Percentiles rank a stretch among this genome's conserved stretches.
Conservation (phyloP, 2,113 vertebrate species). For the Patagioenas fasciata region DNA sequence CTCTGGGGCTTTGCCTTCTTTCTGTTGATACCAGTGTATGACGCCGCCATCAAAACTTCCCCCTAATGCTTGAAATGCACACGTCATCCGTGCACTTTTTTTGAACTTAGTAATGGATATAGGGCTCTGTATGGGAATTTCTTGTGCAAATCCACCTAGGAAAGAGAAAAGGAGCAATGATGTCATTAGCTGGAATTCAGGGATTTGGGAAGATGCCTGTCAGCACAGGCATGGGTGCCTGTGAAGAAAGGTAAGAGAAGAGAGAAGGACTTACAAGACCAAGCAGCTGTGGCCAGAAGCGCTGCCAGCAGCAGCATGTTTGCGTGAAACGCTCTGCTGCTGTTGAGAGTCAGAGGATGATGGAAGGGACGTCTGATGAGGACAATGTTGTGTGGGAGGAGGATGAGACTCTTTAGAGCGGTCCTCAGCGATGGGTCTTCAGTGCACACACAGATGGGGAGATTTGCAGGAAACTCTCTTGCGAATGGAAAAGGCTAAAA, state of each 20-base stretch:
- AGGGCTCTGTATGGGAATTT: background rate
- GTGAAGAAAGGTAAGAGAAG: background rate
- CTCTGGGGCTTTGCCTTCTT: background rate
- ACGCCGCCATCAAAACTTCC: rapidly evolving
- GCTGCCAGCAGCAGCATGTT: background rate
- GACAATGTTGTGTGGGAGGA: background rate
- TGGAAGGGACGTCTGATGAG: background rate
- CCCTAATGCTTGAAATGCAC: background rate
- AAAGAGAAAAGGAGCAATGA: no score
- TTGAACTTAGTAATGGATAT: background rate
- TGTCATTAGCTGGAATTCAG: background rate
- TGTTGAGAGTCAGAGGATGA: background rate
- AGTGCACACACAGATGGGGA: no score
- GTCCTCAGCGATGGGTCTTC: no score
- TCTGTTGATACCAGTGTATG: slow-evolving; percentile 2
- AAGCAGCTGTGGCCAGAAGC: background rate
- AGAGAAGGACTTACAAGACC: background rate
- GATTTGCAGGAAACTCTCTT: no score
- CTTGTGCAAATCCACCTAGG: background rate
- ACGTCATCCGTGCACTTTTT: background rate
- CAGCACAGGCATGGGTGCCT: no score
- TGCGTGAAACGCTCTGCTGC: background rate
- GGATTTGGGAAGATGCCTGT: background rate
- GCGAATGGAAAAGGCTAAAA: no score
- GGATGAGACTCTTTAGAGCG: background rate